Conservation (phyloP, 2,797 vertebrate genomes). For the Cryptoblepharus egeriae region DNA sequence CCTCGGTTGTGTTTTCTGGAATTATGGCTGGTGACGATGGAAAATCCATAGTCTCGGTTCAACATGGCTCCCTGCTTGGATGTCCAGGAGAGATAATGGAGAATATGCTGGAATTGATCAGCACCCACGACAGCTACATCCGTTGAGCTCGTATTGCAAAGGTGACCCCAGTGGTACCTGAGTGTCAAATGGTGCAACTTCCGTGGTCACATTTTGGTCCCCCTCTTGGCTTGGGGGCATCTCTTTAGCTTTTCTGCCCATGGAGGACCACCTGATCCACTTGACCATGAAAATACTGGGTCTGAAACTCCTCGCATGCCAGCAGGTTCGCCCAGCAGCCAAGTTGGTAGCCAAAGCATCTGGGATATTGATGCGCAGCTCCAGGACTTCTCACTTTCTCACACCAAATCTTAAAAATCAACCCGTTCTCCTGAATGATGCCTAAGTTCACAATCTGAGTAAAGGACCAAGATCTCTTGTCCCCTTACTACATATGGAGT, state of each 20-base stretch:
- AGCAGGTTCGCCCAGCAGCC: constrained; percentile 41
- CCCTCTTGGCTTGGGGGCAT: background rate
- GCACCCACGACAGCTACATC: constrained; percentile 45
- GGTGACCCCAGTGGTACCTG: background rate
- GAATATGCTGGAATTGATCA: constrained; percentile 44
- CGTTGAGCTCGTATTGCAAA: constrained; percentile 47
- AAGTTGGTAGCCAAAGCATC: constrained; percentile 56
- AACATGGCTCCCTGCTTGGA: constrained; percentile 50
- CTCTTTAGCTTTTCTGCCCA: constrained; percentile 24
- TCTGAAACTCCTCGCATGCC: constrained; percentile 44
- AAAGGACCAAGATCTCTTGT: constrained; percentile 62
- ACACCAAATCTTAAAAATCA: constrained; percentile 16
- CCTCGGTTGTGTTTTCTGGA: constrained; percentile 53
- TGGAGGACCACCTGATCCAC: constrained; percentile 47
- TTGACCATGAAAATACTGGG: constrained; percentile 49
- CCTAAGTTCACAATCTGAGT: constrained; percentile 66
- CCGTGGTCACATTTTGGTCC: constrained; percentile 24
- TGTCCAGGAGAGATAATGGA: background rate
- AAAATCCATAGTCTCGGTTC: constrained; percentile 38
- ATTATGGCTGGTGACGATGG: constrained; percentile 71
- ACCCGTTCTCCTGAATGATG: constrained; percentile 57
- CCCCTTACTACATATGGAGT: background rate
- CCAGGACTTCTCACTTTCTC: constrained; percentile 39
- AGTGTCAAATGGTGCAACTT: constrained; percentile 29
- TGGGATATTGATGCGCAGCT: constrained; percentile 47